Evolutionary conservation across 2,113 vertebrate genomes (phyloP).

Genomic region (Chaetops frenatus): DNA sequence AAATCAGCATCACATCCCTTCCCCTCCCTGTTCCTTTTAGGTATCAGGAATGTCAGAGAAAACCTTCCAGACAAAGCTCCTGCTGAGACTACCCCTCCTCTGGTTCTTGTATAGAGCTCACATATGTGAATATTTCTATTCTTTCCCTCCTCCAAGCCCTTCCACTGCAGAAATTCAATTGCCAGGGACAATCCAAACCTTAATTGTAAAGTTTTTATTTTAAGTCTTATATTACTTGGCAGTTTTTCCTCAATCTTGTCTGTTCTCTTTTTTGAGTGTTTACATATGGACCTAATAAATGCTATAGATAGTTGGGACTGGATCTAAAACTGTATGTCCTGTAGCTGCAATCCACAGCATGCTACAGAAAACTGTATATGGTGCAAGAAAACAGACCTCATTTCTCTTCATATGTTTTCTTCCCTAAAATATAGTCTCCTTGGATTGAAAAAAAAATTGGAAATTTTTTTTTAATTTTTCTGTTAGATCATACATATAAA

Average conservation of each 20-base stretch:
- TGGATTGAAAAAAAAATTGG: background rate
- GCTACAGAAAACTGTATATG: background rate
- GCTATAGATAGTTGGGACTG: background rate
- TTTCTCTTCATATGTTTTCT: background rate
- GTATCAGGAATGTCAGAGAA: background rate
- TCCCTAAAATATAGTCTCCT: background rate
- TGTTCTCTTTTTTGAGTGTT: constrained; percentile 10
- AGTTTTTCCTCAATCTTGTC: background rate
- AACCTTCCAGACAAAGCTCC: background rate
- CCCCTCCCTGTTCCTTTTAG: background rate
- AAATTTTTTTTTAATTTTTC: background rate
- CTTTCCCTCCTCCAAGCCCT: background rate
- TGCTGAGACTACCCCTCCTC: background rate
- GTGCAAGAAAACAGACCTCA: background rate
- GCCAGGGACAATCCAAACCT: background rate
- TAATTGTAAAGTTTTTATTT: constrained; percentile 14
- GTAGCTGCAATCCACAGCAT: background rate
- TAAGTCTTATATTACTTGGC: background rate
- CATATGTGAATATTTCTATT: background rate
- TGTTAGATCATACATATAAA: background rate
- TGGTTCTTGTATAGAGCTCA: background rate
- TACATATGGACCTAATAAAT: background rate
- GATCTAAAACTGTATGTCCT: background rate
- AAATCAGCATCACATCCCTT: background rate
- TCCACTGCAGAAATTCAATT: background rate